These are phyloP conservation scores for Cnemophilus loriae DNA, from an alignment of 2,113 vertebrate genomes.

Conservation along the genomic window DNA sequence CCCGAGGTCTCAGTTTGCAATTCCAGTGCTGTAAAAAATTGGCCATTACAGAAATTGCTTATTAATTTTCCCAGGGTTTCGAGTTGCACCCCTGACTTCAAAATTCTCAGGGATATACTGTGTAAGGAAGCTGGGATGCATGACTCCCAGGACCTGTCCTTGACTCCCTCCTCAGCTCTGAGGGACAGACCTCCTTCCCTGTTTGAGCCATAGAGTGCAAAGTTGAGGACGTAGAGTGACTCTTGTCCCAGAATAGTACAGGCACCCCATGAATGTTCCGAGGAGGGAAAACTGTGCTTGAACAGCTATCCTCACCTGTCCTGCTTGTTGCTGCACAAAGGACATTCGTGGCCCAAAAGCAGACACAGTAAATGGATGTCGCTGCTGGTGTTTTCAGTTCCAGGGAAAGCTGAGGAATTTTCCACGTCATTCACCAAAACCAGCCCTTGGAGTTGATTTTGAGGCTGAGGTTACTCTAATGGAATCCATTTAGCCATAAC, in stretches of 20 bases:
- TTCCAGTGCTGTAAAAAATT: background rate
- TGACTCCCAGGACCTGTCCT: background rate
- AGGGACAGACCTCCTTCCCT: background rate
- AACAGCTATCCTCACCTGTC: background rate
- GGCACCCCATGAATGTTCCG: background rate
- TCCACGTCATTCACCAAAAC: background rate
- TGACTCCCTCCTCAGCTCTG: background rate
- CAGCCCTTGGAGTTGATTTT: background rate
- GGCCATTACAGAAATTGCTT: background rate
- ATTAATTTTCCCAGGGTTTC: slow-evolving; percentile 24
- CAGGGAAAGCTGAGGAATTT: background rate
- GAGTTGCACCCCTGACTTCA: background rate
- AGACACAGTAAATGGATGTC: background rate
- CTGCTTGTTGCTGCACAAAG: background rate
- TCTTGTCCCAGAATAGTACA: background rate
- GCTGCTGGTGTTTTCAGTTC: background rate
- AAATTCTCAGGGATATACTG: background rate
- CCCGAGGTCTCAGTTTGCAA: background rate
- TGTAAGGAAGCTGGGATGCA: background rate
- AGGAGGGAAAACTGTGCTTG: background rate
- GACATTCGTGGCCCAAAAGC: background rate
- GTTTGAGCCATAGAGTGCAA: background rate
- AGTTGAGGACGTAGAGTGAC: background rate
- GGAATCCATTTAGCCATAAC: fast-evolving
- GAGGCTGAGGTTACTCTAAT: background rate